Percentiles rank a stretch among this genome's conserved stretches.
Evolutionary conservation across 2,888 invertebrate genomes (phyloP).

Genomic region (Hypena proboscidalis): DNA sequence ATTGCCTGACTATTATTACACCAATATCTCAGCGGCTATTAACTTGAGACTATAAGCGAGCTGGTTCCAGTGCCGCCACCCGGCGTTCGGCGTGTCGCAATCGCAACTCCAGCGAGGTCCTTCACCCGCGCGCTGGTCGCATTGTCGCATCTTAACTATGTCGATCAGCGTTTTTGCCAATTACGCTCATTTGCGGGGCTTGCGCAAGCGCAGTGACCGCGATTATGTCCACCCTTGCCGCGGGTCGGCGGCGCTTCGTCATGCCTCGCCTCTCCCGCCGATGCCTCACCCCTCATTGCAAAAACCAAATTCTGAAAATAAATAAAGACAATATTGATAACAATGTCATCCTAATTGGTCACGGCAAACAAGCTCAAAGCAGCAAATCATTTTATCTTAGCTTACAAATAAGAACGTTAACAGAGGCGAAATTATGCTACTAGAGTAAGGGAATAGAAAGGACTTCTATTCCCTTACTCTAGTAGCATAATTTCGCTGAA

Average conservation of each 20-base stretch:
- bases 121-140: constrained; percentile 9
- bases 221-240: constrained; percentile 13
- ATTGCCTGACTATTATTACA: too few relatives aligned
- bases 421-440: too few relatives aligned
- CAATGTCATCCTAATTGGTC: too few relatives aligned
- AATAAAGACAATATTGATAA: too few relatives aligned
- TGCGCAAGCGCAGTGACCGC: constrained; percentile 14
- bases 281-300: background rate
- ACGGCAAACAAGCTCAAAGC: too few relatives aligned
- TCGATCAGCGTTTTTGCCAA: constrained; percentile 15
- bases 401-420: too few relatives aligned
- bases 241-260: constrained; percentile 7
- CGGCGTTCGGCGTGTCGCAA: constrained; percentile 8
- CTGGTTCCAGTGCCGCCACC: background rate
- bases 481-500: too few relatives aligned
- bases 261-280: background rate
- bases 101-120: constrained; percentile 9
- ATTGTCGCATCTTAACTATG: constrained; percentile 11
- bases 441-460: too few relatives aligned
- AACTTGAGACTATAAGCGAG: background rate
- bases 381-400: too few relatives aligned
- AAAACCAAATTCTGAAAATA: too few relatives aligned
- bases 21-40: too few relatives aligned
- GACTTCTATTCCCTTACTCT: too few relatives aligned
- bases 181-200: constrained; percentile 9